These are phyloP conservation scores for Thysanoteuthis rhombus DNA, from an alignment of 2,888 invertebrate species.

Conservation along the genomic window DNA sequence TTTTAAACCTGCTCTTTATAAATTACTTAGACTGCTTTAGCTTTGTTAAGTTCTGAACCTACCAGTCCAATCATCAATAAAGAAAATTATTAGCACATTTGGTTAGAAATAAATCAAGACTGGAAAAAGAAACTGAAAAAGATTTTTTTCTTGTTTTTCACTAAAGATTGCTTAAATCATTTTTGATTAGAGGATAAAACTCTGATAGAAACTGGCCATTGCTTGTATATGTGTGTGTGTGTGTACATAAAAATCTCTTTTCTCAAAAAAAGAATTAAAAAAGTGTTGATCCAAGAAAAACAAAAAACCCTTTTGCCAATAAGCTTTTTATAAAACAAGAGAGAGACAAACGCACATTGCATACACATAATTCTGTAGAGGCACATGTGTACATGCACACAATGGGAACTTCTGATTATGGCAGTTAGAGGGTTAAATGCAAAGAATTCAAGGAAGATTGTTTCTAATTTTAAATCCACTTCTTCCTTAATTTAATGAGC, in stretches of 20 bases:
- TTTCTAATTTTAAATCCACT: not conserved
- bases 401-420: not conserved
- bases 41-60: not conserved
- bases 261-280: not conserved
- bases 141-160: not conserved
- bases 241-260: not conserved
- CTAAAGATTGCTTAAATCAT: not conserved
- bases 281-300: not conserved
- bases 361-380: not conserved
- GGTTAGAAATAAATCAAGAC: not conserved
- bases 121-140: not conserved
- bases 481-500: constrained; percentile 12
- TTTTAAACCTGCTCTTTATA: not conserved
- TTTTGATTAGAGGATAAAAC: not conserved
- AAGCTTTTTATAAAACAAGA: not conserved
- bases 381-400: not conserved
- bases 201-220: not conserved
- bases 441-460: not conserved
- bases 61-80: no score
- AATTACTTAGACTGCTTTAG: not conserved
- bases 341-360: not conserved
- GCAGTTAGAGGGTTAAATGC: not conserved
- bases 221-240: not conserved
- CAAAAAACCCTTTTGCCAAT: not conserved
- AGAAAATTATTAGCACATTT: not conserved